A percentile compares a stretch with the other conserved stretches of the same genome.
Evolutionary conservation across 1,140 invertebrate species (phyloP).

Genomic region (Drosophila cardini): DNA sequence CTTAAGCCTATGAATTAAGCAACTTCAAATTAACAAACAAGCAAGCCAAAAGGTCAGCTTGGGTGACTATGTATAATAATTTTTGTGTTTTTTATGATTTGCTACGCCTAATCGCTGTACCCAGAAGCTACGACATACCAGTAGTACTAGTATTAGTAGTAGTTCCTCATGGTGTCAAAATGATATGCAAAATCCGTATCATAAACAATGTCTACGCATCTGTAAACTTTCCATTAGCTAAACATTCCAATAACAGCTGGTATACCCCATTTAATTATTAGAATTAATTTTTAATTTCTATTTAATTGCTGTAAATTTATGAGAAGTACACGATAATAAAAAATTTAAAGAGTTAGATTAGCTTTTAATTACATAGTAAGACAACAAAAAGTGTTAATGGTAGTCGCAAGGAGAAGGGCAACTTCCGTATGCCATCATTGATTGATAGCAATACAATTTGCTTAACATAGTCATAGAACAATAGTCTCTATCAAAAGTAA

Average conservation of each 20-base stretch:
- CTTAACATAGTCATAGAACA: conserved; percentile 31
- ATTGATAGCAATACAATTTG: conserved; percentile 58
- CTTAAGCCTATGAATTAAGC: conserved; percentile 59
- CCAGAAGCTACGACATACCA: conserved; percentile 28
- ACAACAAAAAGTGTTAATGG: conserved; percentile 15
- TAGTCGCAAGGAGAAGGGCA: not conserved
- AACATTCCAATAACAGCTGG: conserved; percentile 9
- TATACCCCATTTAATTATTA: conserved; percentile 16
- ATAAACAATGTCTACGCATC: conserved; percentile 32
- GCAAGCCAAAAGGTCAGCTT: conserved; percentile 64
- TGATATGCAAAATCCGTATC: conserved; percentile 36
- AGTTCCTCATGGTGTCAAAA: conserved; percentile 65
- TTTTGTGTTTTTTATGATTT: conserved; percentile 48
- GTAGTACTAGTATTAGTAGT: conserved; percentile 51
- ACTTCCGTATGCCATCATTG: conserved; percentile 58
- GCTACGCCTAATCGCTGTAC: conserved; percentile 48
- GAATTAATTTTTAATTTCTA: conserved; percentile 16
- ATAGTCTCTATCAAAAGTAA: conserved; percentile 17
- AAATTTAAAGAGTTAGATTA: conserved; percentile 7
- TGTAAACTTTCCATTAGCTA: conserved; percentile 25
- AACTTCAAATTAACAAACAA: conserved; percentile 21
- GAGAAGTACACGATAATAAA: conserved; percentile 9
- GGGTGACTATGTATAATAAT: conserved; percentile 29
- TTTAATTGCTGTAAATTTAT: conserved; percentile 27
- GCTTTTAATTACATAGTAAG: conserved; percentile 46